phyloP scores from a whole-genome alignment of 53 echinoderm and acorn worm species.

The Mesocentrotus franciscanus region DNA sequence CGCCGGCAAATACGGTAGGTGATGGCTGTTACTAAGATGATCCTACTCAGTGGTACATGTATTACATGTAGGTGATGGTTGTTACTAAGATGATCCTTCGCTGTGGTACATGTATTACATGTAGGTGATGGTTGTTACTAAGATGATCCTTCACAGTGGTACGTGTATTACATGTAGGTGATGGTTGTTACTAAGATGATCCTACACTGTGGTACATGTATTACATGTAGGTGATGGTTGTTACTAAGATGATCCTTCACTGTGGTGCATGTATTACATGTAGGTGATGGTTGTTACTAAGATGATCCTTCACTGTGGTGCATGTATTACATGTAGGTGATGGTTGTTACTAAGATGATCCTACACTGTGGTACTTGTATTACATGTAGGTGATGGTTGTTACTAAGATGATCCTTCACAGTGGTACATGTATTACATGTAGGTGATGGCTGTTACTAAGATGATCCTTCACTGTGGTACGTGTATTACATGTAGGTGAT shows the following conservation, averaged over 20 bases:
- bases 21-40: not conserved
- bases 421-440: not conserved
- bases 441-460: not conserved
- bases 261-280: not conserved
- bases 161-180: not conserved
- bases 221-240: not conserved
- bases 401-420: not conserved
- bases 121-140: not conserved
- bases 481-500: not conserved
- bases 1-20: too few species aligned
- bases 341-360: not conserved
- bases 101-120: not conserved
- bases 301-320: not conserved
- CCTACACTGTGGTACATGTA: too few species aligned
- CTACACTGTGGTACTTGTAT: too few species aligned
- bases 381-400: not conserved
- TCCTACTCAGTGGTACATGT: not conserved
- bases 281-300: not conserved
- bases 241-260: not conserved
- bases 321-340: not conserved
- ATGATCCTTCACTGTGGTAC: not conserved
- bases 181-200: not conserved
- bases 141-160: not conserved
- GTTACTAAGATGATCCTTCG: not conserved
- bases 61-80: not conserved